phyloP scores from a whole-genome alignment of 1,140 invertebrate species.

The Papilio polyxenes region DNA sequence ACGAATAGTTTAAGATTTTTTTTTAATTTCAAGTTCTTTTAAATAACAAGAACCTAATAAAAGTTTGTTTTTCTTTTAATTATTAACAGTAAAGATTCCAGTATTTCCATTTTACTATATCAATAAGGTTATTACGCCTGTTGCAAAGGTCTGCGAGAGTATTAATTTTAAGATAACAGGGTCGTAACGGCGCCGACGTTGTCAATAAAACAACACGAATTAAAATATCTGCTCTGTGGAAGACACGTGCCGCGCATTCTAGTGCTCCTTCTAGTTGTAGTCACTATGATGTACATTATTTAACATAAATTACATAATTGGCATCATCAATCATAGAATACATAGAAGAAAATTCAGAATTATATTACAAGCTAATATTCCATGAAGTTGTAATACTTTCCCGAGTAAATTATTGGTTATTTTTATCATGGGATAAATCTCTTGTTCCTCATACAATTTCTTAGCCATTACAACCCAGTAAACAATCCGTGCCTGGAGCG shows the following conservation, averaged over 20 bases:
- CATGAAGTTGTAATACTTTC: neutral
- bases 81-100: neutral
- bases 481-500: neutral
- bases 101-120: neutral
- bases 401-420: neutral
- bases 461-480: neutral
- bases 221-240: neutral
- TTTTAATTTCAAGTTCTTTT: too few relatives aligned
- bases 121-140: neutral
- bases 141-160: neutral
- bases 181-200: conserved; percentile 55
- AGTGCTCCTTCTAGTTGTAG: neutral
- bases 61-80: too few relatives aligned
- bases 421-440: neutral
- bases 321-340: neutral
- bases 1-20: too few relatives aligned
- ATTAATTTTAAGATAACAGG: conserved; percentile 46
- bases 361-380: neutral
- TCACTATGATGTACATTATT: neutral
- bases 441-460: neutral
- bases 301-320: neutral
- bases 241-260: neutral
- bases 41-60: too few relatives aligned
- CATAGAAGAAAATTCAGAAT: neutral
- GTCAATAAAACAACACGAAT: conserved; percentile 25